Evolutionary conservation across 2,797 vertebrate species (phyloP), one percentile per base, ranked within the genome.

Genomic region (Vultur gryphus): DNA sequence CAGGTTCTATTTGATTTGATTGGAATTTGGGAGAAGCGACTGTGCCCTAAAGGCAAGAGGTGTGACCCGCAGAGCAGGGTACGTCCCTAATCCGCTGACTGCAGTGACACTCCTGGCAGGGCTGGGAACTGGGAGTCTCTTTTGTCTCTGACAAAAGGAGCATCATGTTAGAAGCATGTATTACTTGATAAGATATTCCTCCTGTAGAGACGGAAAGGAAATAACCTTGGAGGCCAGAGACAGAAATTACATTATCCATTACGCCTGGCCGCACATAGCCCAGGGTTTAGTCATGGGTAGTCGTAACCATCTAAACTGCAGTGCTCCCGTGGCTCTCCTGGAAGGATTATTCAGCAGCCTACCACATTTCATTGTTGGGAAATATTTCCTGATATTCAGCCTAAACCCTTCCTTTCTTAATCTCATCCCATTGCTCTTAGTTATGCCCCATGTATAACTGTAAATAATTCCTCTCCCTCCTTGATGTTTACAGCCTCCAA

Each of bases 341-440:
- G 67, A 89, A 95, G 69, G 89, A 89, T 97, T 89, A 90, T 84
- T 92, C 83, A 84, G 66, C 87, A 93, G 72, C 57, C 72, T 39
- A 78, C 82, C 25, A 70, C 26, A 12, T 90, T 71, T 94, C 52
- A 72, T 75, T 28, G 17, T 85, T 23, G 75, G 75, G 90, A 96
- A 94, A 87, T 87, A 58, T 81, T 93, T 93, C 81, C 61, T 48
- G 67, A 80, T 95, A 73, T n/a, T 89, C 80, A 58, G 59, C 41
- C 75, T 83, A 67, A 95, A 78, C 49, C 39, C 43, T 85, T 85
- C 59, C 64, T 86, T 76, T 91, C 78, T 82, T 94, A 93, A 92
- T 95, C 93, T 95, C 43, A 28, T 71, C 61, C 64, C 82, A 94
- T 95, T 95, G 87, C 71, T 95, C 90, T 96, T 75, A 67, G 67